A percentile compares a stretch with the other conserved stretches of the same genome.
Evolutionary conservation across 2,888 invertebrate genomes (phyloP).

Genomic region (Leuctra nigra): DNA sequence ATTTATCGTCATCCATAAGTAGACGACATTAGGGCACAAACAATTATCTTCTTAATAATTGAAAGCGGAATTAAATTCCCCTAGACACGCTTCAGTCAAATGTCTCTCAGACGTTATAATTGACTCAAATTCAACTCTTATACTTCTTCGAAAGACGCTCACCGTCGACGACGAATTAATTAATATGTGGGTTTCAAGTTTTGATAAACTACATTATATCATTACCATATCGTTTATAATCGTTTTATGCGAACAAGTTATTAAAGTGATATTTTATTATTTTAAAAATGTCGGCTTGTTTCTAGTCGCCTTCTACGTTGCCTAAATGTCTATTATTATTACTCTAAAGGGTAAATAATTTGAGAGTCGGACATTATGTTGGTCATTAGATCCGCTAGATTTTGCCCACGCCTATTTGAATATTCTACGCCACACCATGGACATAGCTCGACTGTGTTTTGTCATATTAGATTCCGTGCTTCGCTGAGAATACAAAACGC

Average conservation of each 20-base stretch:
- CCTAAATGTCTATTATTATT: constrained; percentile 12
- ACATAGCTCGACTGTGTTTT: background rate
- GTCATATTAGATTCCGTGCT: background rate
- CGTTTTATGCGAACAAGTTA: no score
- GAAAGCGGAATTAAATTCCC: no score
- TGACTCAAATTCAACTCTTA: no score
- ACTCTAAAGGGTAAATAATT: constrained; percentile 15
- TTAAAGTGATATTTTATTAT: background rate
- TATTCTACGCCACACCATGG: background rate
- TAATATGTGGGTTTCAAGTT: constrained; percentile 5
- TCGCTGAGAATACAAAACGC: background rate
- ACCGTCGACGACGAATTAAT: no score
- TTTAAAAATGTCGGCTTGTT: background rate
- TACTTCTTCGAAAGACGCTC: no score
- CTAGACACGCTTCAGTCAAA: no score
- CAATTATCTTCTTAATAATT: no score
- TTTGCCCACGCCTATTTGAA: background rate
- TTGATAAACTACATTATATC: no score
- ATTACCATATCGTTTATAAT: no score
- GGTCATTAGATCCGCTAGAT: constrained; percentile 16
- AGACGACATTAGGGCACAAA: no score
- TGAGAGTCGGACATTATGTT: background rate
- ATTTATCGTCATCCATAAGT: no score
- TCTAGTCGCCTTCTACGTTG: background rate
- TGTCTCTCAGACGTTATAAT: no score